Conservation (phyloP, 2,113 vertebrate genomes). For the Pluvialis apricaria region DNA sequence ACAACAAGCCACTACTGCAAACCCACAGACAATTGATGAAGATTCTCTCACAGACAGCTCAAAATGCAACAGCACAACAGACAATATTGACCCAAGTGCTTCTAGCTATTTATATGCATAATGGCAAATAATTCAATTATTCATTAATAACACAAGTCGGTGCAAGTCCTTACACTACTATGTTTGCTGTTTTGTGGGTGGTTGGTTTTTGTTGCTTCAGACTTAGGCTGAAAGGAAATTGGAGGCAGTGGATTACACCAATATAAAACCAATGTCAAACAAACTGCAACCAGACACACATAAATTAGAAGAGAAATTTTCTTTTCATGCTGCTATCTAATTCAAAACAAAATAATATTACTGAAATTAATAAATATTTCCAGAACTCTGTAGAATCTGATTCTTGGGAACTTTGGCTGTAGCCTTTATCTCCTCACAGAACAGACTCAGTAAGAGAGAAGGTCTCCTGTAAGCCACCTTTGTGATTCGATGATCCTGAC, state of each 20-base stretch:
- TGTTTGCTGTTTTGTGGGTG: too few relatives aligned
- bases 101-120: too few relatives aligned
- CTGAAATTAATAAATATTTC: neutral
- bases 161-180: too few relatives aligned
- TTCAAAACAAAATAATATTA: neutral
- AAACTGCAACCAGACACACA: neutral
- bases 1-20: too few relatives aligned
- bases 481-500: neutral
- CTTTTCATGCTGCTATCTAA: neutral
- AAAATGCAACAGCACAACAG: too few relatives aligned
- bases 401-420: neutral
- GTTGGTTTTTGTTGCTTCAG: too few relatives aligned
- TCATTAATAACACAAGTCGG: too few relatives aligned
- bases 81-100: too few relatives aligned
- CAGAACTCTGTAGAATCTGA: neutral
- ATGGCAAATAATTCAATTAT: too few relatives aligned
- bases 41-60: too few relatives aligned
- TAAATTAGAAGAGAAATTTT: neutral
- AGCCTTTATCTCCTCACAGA: neutral
- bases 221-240: neutral
- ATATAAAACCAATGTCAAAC: neutral
- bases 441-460: neutral
- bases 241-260: neutral
- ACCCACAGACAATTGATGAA: too few relatives aligned
- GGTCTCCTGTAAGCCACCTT: neutral